Evolutionary conservation across 1,140 invertebrate genomes (phyloP).

Genomic region (Eulimnadia texana): DNA sequence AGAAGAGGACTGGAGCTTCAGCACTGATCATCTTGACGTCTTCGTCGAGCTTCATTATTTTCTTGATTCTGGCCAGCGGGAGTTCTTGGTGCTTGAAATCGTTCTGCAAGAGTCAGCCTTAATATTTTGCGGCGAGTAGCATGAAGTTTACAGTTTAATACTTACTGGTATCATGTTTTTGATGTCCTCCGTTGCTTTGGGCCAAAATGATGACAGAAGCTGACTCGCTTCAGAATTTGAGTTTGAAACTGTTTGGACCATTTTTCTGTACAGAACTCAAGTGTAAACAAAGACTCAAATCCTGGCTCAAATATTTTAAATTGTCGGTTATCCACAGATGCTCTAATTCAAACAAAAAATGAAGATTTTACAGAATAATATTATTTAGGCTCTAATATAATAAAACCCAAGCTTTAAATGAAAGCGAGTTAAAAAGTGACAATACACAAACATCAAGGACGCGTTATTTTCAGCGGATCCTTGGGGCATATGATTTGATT

Average conservation of each 20-base stretch:
- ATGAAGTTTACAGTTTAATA: not conserved
- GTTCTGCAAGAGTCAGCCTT: constrained; percentile 36
- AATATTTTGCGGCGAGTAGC: constrained; percentile 8
- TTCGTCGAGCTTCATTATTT: constrained; percentile 99
- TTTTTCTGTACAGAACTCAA: too few species aligned
- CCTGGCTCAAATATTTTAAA: too few species aligned
- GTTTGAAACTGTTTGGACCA: constrained; percentile 5
- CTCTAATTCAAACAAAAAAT: too few species aligned
- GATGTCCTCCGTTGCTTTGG: constrained; percentile 58
- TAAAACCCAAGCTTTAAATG: too few species aligned
- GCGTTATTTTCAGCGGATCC: too few species aligned
- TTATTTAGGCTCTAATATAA: too few species aligned
- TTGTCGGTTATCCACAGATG: too few species aligned
- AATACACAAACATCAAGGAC: too few species aligned
- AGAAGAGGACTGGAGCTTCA: constrained; percentile 92
- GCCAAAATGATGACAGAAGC: constrained; percentile 56
- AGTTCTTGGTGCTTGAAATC: constrained; percentile 82
- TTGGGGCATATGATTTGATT: too few species aligned
- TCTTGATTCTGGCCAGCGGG: constrained; percentile 92
- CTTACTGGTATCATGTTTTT: constrained; percentile 14
- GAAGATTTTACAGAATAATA: too few species aligned
- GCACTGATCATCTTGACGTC: constrained; percentile 99
- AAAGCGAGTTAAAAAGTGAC: too few species aligned
- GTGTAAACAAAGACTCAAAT: too few species aligned
- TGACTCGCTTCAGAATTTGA: constrained; percentile 40